Conservation (phyloP, 2,888 invertebrate species). For the Drosophila formosana region DNA sequence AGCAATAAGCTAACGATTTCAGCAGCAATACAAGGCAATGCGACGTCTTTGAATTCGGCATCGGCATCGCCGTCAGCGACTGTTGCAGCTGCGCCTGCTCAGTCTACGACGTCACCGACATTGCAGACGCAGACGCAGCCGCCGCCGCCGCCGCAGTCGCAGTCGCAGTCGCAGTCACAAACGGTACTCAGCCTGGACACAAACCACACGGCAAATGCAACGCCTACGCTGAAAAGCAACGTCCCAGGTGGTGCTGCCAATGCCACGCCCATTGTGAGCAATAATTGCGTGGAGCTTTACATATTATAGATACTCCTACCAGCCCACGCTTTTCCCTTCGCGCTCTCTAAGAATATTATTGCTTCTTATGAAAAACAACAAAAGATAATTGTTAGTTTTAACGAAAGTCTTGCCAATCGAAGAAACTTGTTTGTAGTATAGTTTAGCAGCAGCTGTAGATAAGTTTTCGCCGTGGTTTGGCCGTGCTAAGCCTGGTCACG, state of each 20-base stretch:
- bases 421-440: conserved; percentile 74
- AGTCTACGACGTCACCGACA: conserved; percentile 4
- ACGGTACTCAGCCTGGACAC: conserved; percentile 68
- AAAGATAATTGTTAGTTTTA: conserved; percentile 24
- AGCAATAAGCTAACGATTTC: conserved; percentile 28
- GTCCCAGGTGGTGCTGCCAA: conserved; percentile 41
- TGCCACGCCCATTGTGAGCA: conserved; percentile 68
- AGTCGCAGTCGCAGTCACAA: conserved; percentile 36
- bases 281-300: conserved; percentile 81
- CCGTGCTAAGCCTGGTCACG: conserved; percentile 47
- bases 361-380: neutral
- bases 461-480: conserved; percentile 22
- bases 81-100: conserved; percentile 40
- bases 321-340: neutral
- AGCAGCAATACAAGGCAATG: conserved; percentile 21
- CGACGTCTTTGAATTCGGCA: conserved; percentile 17
- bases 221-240: conserved; percentile 58
- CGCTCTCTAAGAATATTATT: neutral
- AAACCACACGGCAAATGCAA: conserved; percentile 42
- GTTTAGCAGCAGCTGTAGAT: conserved; percentile 56
- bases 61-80: neutral
- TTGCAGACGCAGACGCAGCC: conserved; percentile 13
- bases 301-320: conserved; percentile 63
- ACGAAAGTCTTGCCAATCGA: conserved; percentile 71
- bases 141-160: conserved; percentile 22